These are phyloP conservation scores for Microtus ochrogaster DNA, from an alignment of 2,113 vertebrate species.

Conservation along the genomic window DNA sequence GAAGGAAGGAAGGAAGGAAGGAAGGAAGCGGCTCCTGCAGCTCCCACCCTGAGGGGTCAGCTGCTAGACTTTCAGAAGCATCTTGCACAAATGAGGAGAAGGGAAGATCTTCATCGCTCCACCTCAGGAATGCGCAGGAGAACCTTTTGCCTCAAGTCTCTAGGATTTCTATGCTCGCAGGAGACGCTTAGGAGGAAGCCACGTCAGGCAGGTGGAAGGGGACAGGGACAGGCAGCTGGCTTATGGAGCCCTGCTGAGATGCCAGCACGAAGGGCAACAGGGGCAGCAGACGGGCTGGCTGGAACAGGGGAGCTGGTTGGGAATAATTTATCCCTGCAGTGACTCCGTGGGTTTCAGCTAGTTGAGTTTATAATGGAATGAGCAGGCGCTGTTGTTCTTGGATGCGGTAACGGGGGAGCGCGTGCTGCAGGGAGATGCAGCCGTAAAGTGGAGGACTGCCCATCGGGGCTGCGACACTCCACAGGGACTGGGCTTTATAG, in stretches of 20 bases:
- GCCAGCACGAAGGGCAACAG: background rate
- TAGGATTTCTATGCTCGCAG: background rate
- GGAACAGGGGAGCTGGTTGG: conserved; percentile 58
- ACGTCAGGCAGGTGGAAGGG: background rate
- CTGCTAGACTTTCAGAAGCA: background rate
- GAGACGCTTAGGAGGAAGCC: background rate
- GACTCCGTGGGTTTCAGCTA: conserved; percentile 43
- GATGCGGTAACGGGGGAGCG: background rate
- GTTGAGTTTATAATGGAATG: conserved; percentile 64
- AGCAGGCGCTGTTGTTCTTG: conserved; percentile 46
- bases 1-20: no score
- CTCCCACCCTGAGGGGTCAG: background rate
- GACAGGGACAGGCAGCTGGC: background rate
- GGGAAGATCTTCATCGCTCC: background rate
- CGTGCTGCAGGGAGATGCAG: background rate
- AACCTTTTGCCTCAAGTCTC: background rate
- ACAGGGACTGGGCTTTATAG: background rate
- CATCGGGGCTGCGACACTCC: background rate
- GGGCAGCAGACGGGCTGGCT: background rate
- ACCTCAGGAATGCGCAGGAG: no score
- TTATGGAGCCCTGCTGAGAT: background rate
- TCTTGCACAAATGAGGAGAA: background rate
- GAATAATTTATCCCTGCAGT: conserved; percentile 54
- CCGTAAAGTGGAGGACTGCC: conserved; percentile 16
- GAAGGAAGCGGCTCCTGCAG: background rate